phyloP scores from a whole-genome alignment of 2,888 invertebrate genomes.

The Tribolium freemani region DNA sequence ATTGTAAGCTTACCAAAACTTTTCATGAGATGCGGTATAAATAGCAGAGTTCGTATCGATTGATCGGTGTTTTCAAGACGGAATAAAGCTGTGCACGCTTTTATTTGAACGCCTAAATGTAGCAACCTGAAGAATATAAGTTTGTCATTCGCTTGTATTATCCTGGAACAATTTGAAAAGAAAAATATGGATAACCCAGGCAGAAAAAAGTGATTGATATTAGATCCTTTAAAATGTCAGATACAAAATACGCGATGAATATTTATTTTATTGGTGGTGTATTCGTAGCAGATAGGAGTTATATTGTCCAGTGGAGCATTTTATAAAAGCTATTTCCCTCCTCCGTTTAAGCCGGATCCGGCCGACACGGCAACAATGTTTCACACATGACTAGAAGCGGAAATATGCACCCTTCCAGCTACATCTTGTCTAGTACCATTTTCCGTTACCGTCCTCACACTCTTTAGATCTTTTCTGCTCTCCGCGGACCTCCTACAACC shows the following conservation, averaged over 20 bases:
- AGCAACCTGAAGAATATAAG: background rate
- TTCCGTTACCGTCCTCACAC: slow-evolving; percentile 32
- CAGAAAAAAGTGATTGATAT: slow-evolving; percentile 13
- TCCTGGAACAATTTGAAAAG: background rate
- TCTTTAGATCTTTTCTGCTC: slow-evolving; percentile 19
- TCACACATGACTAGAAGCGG: slow-evolving; percentile 54
- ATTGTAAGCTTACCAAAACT: no score
- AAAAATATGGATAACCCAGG: background rate
- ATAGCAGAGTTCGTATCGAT: background rate
- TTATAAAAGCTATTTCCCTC: slow-evolving; percentile 53
- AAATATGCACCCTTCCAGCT: slow-evolving; percentile 48
- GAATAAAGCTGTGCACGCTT: background rate
- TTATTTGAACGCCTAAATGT: background rate
- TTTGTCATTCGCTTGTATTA: background rate
- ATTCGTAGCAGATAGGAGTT: slow-evolving; percentile 42
- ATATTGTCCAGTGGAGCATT: slow-evolving; percentile 51
- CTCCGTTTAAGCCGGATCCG: slow-evolving; percentile 53
- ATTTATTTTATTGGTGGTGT: slow-evolving; percentile 45
- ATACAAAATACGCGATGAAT: slow-evolving; percentile 38
- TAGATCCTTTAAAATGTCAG: slow-evolving; percentile 17
- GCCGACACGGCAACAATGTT: slow-evolving; percentile 54
- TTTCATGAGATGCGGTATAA: no score
- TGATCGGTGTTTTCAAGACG: background rate
- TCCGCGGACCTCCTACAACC: slow-evolving; percentile 17
- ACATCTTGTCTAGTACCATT: slow-evolving; percentile 45